A percentile compares a stretch with the other conserved stretches of the same genome.
These are phyloP conservation scores for Nibea coibor DNA, from an alignment of 2,113 vertebrate genomes.

Conservation along the genomic window DNA sequence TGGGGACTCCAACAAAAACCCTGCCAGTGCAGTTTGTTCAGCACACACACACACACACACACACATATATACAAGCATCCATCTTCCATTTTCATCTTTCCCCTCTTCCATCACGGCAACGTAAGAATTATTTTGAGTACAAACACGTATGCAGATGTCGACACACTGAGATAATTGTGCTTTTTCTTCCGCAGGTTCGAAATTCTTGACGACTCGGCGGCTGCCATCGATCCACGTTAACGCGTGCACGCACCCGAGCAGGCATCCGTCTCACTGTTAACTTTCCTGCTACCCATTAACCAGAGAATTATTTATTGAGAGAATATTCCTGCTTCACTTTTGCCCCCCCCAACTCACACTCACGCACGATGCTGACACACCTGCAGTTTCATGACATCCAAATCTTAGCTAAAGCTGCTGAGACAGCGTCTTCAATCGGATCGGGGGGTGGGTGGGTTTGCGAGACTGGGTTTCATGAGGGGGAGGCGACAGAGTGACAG, in stretches of 20 bases:
- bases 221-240: slow-evolving; percentile 38
- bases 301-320: slow-evolving; percentile 70
- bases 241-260: background rate
- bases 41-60: slow-evolving; percentile 41
- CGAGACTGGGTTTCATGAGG: slow-evolving; percentile 28
- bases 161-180: slow-evolving; percentile 50
- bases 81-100: slow-evolving; percentile 56
- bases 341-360: slow-evolving; percentile 17
- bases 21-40: slow-evolving; percentile 85
- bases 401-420: slow-evolving; percentile 75
- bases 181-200: slow-evolving; percentile 34
- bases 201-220: slow-evolving; percentile 34
- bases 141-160: slow-evolving; percentile 54
- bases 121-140: slow-evolving; percentile 42
- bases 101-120: slow-evolving; percentile 49
- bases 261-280: slow-evolving; percentile 53
- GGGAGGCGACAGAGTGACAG: slow-evolving; percentile 60
- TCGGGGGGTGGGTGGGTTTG: slow-evolving; percentile 1
- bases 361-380: slow-evolving; percentile 63
- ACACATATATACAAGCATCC: slow-evolving; percentile 45
- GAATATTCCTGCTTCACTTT: slow-evolving; percentile 39
- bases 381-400: slow-evolving; percentile 73
- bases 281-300: slow-evolving; percentile 55
- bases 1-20: slow-evolving; percentile 83
- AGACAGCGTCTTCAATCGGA: slow-evolving; percentile 59